Percentiles rank a stretch among this genome's conserved stretches.
Conservation (phyloP, 1,140 invertebrate species). For the Eupristina koningsbergeri region DNA sequence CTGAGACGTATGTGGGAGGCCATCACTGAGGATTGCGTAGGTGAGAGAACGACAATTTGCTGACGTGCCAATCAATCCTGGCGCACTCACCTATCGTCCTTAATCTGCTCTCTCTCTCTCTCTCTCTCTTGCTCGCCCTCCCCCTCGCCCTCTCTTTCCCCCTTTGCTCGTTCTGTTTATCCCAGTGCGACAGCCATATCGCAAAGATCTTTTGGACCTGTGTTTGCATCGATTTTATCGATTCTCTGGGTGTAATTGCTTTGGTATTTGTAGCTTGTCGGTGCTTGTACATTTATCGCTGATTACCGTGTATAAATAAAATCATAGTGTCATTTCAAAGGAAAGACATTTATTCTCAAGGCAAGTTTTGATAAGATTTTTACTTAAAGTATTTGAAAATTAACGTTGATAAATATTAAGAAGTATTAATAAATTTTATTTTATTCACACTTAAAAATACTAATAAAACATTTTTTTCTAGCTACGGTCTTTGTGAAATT, state of each 20-base stretch:
- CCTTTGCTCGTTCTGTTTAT: not conserved
- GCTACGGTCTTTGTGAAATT: not conserved
- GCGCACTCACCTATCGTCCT: not conserved
- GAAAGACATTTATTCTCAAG: not conserved
- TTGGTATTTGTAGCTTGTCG: not conserved
- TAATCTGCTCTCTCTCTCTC: conserved; percentile 23
- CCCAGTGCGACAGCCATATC: not conserved
- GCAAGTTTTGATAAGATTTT: not conserved
- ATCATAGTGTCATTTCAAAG: not conserved
- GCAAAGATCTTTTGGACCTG: not conserved
- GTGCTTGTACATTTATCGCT: not conserved
- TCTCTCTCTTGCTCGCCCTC: not conserved
- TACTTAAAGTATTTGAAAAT: not conserved
- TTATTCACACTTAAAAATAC: too few species aligned
- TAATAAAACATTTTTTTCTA: too few species aligned
- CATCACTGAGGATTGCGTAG: not conserved
- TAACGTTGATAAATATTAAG: too few species aligned
- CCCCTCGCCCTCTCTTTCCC: conserved; percentile 25
- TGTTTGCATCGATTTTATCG: not conserved
- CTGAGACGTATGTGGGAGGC: not conserved
- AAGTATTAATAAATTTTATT: too few species aligned
- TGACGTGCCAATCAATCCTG: conserved; percentile 45
- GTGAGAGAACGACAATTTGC: conserved; percentile 19
- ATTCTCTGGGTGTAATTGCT: not conserved
- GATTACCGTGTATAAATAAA: not conserved